phyloP scores from a whole-genome alignment of 2,113 vertebrate species.

The Garra rufa region DNA sequence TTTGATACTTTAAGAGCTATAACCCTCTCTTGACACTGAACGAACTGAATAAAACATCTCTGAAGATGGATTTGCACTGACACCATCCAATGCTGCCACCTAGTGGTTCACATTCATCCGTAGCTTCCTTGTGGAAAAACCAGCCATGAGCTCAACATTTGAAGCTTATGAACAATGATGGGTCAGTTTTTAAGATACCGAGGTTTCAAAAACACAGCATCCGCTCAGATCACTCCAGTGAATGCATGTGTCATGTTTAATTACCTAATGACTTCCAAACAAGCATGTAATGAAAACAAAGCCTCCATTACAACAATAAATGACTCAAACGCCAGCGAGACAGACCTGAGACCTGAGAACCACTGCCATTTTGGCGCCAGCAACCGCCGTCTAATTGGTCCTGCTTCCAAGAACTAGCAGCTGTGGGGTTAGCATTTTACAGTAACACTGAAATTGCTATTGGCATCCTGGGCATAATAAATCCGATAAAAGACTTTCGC shows the following conservation, averaged over 20 bases:
- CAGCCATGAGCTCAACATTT: background rate
- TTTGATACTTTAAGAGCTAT: background rate
- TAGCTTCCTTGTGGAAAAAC: background rate
- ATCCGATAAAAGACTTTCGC: constrained; percentile 48
- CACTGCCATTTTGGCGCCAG: constrained; percentile 61
- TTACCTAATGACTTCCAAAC: constrained; percentile 70
- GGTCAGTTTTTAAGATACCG: background rate
- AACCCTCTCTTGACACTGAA: constrained; percentile 16
- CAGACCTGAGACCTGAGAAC: constrained; percentile 68
- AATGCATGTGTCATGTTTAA: constrained; percentile 67
- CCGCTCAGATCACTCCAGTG: background rate
- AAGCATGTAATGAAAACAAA: constrained; percentile 69
- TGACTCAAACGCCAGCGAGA: constrained; percentile 69
- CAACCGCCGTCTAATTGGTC: constrained; percentile 68
- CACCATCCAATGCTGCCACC: constrained; percentile 70
- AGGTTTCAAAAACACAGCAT: background rate
- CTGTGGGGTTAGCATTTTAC: constrained; percentile 43
- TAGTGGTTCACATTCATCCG: constrained; percentile 53
- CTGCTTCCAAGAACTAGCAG: constrained; percentile 61
- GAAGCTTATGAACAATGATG: background rate
- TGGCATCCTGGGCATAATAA: constrained; percentile 50
- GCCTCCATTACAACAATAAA: constrained; percentile 69
- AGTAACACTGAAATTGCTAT: constrained; percentile 50
- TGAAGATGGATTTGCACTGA: background rate
- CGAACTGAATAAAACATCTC: background rate